Evolutionary conservation across 2,888 invertebrate genomes (phyloP).

Genomic region (Drosophila greeni): DNA sequence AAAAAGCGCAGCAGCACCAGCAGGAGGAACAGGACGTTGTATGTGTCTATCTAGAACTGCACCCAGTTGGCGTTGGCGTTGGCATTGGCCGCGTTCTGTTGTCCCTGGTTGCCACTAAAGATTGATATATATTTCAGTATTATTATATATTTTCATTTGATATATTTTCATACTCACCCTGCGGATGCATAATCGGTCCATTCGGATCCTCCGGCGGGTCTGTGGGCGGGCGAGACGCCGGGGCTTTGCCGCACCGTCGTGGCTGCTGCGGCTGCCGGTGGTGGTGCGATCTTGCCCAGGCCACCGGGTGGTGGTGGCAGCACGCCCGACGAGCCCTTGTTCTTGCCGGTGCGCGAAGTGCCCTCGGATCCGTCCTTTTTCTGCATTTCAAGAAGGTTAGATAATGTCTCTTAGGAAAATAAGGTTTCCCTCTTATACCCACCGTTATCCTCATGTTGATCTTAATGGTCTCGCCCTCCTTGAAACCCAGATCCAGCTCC

Average conservation of each 20-base stretch:
- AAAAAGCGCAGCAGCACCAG: slow-evolving; percentile 31
- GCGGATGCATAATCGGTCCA: slow-evolving; percentile 91
- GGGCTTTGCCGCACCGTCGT: slow-evolving; percentile 76
- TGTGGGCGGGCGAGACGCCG: slow-evolving; percentile 86
- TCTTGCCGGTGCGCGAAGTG: slow-evolving; percentile 82
- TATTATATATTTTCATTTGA: no score
- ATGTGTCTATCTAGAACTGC: slow-evolving; percentile 75
- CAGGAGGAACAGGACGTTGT: slow-evolving; percentile 26
- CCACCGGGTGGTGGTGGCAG: slow-evolving; percentile 93
- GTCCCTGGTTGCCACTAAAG: slow-evolving; percentile 70
- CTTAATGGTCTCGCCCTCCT: slow-evolving; percentile 99
- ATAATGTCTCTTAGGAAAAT: not conserved
- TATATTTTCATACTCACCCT: slow-evolving; percentile 77
- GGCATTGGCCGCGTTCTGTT: slow-evolving; percentile 76
- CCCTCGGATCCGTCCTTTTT: slow-evolving; percentile 93
- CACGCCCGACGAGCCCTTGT: slow-evolving; percentile 82
- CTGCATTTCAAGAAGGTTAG: slow-evolving; percentile 78
- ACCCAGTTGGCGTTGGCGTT: slow-evolving; percentile 79
- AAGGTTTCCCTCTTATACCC: slow-evolving; percentile 64
- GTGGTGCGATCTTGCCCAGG: slow-evolving; percentile 84
- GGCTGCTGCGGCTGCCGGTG: slow-evolving; percentile 83
- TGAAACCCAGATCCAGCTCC: slow-evolving; percentile 96
- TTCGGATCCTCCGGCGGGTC: slow-evolving; percentile 80
- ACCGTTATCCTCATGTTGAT: slow-evolving; percentile 98
- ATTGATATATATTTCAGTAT: not conserved